A percentile compares a stretch with the other conserved stretches of the same genome.
These are phyloP conservation scores for Strigops habroptila DNA, from an alignment of 2,113 vertebrate genomes.

Conservation along the genomic window DNA sequence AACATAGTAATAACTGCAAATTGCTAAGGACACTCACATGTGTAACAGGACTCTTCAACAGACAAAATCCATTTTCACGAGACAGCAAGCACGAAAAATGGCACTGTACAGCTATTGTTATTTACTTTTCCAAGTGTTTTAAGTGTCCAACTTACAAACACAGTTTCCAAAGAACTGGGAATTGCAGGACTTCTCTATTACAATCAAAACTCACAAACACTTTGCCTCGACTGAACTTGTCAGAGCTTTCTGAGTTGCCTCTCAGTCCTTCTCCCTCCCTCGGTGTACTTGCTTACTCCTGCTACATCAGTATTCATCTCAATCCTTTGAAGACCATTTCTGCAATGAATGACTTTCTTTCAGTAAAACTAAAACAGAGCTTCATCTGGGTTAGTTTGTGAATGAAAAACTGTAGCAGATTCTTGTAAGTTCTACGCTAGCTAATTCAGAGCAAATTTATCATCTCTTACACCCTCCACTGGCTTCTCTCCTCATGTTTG, in stretches of 20 bases:
- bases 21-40: not conserved
- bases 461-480: not conserved
- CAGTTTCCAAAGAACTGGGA: not conserved
- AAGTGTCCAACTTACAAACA: not conserved
- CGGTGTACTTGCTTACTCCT: not conserved
- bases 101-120: not conserved
- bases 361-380: not conserved
- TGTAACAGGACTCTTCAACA: not conserved
- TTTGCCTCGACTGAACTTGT: not conserved
- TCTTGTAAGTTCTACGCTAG: not conserved
- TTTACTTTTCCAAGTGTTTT: not conserved
- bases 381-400: not conserved
- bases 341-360: not conserved
- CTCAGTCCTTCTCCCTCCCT: not conserved
- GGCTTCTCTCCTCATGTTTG: not conserved
- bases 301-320: not conserved
- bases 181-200: not conserved
- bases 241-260: not conserved
- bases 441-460: not conserved
- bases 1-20: not conserved
- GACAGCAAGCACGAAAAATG: not conserved
- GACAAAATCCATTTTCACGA: not conserved
- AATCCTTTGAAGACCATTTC: not conserved
- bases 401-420: not conserved
- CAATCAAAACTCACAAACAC: not conserved